Evolutionary conservation across 1,140 invertebrate genomes (phyloP).

Genomic region (Diuraphis noxia): DNA sequence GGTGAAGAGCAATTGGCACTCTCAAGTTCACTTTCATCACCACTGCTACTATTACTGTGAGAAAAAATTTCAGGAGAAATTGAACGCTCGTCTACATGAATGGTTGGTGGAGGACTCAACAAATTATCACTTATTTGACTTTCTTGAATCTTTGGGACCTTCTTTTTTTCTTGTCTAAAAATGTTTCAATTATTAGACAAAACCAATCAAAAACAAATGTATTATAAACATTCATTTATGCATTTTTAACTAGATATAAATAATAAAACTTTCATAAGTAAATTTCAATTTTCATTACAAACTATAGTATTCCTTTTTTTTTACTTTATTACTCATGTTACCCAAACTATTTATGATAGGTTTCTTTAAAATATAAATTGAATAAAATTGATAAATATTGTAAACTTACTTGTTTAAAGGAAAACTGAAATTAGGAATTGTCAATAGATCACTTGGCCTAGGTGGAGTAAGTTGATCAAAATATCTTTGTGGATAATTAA

Average conservation of each 20-base stretch:
- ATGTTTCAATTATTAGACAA: background rate
- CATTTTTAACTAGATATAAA: background rate
- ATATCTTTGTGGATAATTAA: slow-evolving; percentile 68
- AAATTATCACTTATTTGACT: slow-evolving; percentile 43
- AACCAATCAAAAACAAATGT: background rate
- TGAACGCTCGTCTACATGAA: background rate
- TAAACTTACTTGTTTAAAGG: slow-evolving; percentile 65
- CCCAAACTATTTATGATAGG: background rate
- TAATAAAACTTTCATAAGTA: background rate
- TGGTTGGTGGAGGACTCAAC: slow-evolving; percentile 42
- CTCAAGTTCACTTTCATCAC: slow-evolving; percentile 54
- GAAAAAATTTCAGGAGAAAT: slow-evolving; percentile 54
- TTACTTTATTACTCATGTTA: background rate
- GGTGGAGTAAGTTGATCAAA: slow-evolving; percentile 71
- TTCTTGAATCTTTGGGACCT: slow-evolving; percentile 30
- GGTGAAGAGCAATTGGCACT: slow-evolving; percentile 57
- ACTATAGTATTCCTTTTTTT: background rate
- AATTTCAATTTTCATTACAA: background rate
- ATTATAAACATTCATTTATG: background rate
- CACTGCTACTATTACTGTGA: slow-evolving; percentile 52
- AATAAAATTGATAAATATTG: background rate
- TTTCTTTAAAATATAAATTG: background rate
- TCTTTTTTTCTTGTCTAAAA: slow-evolving; percentile 40
- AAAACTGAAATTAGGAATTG: slow-evolving; percentile 69
- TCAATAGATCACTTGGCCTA: slow-evolving; percentile 66